Conservation (phyloP, 2,113 vertebrate genomes). For the Suricata suricatta region DNA sequence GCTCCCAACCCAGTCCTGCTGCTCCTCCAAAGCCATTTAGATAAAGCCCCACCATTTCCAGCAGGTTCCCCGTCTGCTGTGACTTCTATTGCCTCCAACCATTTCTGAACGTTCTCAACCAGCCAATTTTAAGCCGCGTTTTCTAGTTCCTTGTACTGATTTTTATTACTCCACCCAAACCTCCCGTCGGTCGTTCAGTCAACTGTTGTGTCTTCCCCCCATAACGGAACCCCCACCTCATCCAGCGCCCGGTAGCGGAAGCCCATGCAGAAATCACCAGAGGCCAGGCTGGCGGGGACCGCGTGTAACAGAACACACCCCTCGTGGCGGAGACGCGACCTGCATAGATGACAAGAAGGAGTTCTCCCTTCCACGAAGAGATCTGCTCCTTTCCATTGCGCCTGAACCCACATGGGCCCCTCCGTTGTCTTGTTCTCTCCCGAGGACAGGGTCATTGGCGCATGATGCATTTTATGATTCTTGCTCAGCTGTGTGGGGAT, state of each 20-base stretch:
- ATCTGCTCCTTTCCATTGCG: not conserved
- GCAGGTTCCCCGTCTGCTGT: not conserved
- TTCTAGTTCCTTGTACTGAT: no score
- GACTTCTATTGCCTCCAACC: no score
- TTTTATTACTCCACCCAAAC: not conserved
- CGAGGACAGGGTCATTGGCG: not conserved
- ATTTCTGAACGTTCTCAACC: not conserved
- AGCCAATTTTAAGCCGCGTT: not conserved
- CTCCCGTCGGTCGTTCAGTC: not conserved
- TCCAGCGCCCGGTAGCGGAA: not conserved
- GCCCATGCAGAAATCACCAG: not conserved
- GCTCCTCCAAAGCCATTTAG: not conserved
- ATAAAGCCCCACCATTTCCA: not conserved
- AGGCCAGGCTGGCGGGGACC: not conserved
- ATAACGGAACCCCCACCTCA: no score
- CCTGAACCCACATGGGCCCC: not conserved
- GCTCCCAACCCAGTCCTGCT: not conserved
- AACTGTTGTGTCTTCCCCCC: not conserved
- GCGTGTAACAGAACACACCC: accelerated
- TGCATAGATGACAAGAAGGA: not conserved
- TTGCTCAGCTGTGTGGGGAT: not conserved
- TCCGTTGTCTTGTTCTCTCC: not conserved
- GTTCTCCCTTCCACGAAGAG: not conserved
- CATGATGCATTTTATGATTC: not conserved
- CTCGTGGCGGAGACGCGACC: accelerated